Evolutionary conservation across 1,140 invertebrate species (phyloP), one percentile per base, ranked within the genome.

Genomic region (Nasonia longicornis): DNA sequence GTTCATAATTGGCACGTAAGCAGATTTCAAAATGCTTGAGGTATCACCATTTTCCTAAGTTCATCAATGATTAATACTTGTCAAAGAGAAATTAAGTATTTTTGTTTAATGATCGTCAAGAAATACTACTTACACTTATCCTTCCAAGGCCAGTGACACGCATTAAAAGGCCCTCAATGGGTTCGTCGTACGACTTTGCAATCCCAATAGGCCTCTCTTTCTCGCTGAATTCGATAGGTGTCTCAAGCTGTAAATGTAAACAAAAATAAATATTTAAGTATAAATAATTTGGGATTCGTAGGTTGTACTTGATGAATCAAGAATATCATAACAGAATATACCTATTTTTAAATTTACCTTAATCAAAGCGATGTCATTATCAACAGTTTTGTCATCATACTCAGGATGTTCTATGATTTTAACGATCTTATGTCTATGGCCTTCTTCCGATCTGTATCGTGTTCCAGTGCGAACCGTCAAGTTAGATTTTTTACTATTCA

Each of bases 321-420:
- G 35, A 72, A 42, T 42, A 10, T 1, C 38, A 42, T 42, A 42
- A 42, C 10, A 42, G 38, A 42, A 31, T 29, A 35, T n/a, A 26
- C 7, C 0, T 6, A 3, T 63, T 35, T 35, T 76, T 38, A 29
- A 3, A n/a, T 31, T 48, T 73, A 80, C 78, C 78, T 80, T 69
- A 8, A 80, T 75, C 45, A 80, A 52, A 35, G 58, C 72, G 12
- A 80, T 75, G 29, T 80, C 79, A 69, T 80, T 63, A 3, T 76
- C 74, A 63, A 26, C 16, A 2, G 52, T 35, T 16, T 35, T 11
- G 0, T 38, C 26, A 48, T 80, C 75, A 14, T 75, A 80, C 2
- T 67, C 38, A 20, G 16, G 22, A 38, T 80, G n/a, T 4, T 16
- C 14, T 11, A 80, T 69, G 14, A 48, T 48, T 69, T 69, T 31